Evolutionary conservation across 1,140 invertebrate genomes (phyloP), one percentile per base, ranked within the genome.

Genomic region (Zophobas morio): DNA sequence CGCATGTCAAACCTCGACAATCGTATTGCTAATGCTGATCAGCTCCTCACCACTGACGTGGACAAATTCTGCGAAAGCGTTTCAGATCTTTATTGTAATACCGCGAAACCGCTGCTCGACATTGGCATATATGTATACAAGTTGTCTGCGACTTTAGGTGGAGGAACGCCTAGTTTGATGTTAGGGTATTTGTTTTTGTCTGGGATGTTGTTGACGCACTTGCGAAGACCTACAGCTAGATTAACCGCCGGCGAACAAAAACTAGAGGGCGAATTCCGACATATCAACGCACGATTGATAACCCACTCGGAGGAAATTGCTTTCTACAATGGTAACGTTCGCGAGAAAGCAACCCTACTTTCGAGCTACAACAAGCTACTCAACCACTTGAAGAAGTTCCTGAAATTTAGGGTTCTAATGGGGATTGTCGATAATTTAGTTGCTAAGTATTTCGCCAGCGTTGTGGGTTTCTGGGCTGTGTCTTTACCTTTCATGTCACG

Each of bases 221-320:
- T 99, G 51, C 89, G 97, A 77, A 91, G 92, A 83, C 97, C 98
- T 0, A 94, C 96, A 77, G 96, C 94, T 81, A 88, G 91, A 53
- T 90, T 99, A 88, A 99, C 98, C 0, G 95, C 98, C 0, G 91
- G 92, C 81, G 98, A 99, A 85, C 98, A 99, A 87, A 95, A 96
- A 86, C 87, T 99, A 5, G 98, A 99, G 89, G 98, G 98, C 77
- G 98, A 99, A 90, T 98, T 97, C 87, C 91, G 98, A 84, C 98
- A 96, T 84, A 96, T 99, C 33, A 98, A 99, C 74, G 97, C 97
- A 3, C 89, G 98, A 37, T 88, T 99, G 1, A 99, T 99, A 53
- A 97, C 96, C 0, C 99, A 99, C 87, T 96, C 97, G 32, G 98
- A 99, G 88, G 98, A 99, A 88, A 92, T 99, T 77, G 98, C 98